Evolutionary conservation across 2,113 vertebrate species (phyloP), one percentile per base, ranked within the genome.

Genomic region (Cygnus buccinator): DNA sequence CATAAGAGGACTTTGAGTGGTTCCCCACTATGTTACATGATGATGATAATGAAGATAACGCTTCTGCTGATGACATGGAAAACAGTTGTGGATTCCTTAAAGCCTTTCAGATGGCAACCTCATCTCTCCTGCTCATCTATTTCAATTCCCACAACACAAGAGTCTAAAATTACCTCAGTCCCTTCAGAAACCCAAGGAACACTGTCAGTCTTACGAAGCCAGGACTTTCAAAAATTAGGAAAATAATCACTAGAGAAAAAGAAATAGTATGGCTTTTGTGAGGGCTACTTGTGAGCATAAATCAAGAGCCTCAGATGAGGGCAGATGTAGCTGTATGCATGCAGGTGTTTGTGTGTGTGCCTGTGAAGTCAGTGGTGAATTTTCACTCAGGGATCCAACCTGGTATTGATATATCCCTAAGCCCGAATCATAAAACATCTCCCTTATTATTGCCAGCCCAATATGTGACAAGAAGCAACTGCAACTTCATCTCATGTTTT

Each of bases 271-370:
- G 11, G 19, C 6, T 84, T 78, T 78, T 67, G 9, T 46, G 10
- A 87, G 9, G 26, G 16, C 4, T 61, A 29, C 18, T 55, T 70
- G 18, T 29, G 12, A 82, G 4, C 13, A 46, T 31, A 68, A 89
- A 67, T 78, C 9, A 79, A 79, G 21, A 25, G 63, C 22, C 12
- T 67, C 9, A 50, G 4, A 23, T 5, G 41, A 67, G 7, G 28
- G 11, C 26, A 86, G 72, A 74, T 3, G 1, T 25, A 72, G 19
- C 6, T 76, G 29, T 9, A 78, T 3, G 5, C 15, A 14, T 6
- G 41, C 6, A 37, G 20, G 8, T 33, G 20, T 48, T 19, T 46
- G n/a, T 8, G 4, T 12, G 6, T 1, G 1, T 10, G 11, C 18
- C 4, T 46, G 33, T 41, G 21, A 89, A 90, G 35, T 37, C 29